Base-by-base conservation (phyloP, 2,888 invertebrate species). In the Pachymerium ferrugineum region DNA sequence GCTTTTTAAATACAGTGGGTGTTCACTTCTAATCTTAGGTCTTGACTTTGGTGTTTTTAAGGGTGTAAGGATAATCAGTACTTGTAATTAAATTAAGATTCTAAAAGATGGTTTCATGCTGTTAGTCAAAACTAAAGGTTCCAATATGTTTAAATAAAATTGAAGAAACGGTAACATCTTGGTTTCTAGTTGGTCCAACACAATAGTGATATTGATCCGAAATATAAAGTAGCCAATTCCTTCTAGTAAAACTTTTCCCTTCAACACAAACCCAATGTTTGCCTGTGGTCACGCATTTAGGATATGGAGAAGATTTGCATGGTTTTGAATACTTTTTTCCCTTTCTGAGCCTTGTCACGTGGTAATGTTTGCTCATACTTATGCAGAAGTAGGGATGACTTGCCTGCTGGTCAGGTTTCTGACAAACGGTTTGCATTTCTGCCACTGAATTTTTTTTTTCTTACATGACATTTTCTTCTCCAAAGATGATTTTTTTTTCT, bases 281-380 rank as follows among this genome's bases (percentile, higher is more conserved):
- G 47, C 47, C 47, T 54, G 47, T 54, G 47, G 47, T 54, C 47
- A 54, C 19, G 47, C 47, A 22, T 54, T 22, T 54, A 54, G 22
- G 47, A 54, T 54, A 54, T 54, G 22, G 47, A 54, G 47, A 54
- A 54, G 47, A 54, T 54, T 54, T 54, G 47, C 47, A 54, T 54
- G 19, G 47, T 54, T 54, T 54, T 22, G 22, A 54, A 19, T 54
- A 22, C 22, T 54, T 47, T 47, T 19, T 54, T 54, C 4, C 8
- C 47, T 54, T 22, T 54, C n/a, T n/a, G n/a, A 10, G 47, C 19
- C 47, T 54, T 54, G n/a, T n/a, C n/a, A n/a, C n/a, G n/a, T n/a
- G n/a, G n/a, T n/a, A n/a, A n/a, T 54, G 47, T 54, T 54, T 54
- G 47, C 47, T 54, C 47, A 54, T 54, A 54, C 47, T 54, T 54